phyloP scores from a whole-genome alignment of 1,140 invertebrate species.

The Dendrolimus kikuchii region DNA sequence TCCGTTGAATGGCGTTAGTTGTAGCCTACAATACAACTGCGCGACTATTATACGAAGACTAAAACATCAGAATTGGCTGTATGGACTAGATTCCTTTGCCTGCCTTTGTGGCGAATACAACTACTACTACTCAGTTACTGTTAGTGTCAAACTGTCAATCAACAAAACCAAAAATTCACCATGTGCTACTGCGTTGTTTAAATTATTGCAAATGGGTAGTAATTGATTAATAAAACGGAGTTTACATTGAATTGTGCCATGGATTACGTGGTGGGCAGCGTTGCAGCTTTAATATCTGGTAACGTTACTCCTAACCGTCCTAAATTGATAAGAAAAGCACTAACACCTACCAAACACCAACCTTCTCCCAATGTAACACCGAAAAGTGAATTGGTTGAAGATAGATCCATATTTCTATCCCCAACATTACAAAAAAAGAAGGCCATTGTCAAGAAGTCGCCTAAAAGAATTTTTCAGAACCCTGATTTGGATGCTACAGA shows the following conservation, averaged over 20 bases:
- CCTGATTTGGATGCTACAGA: conserved; percentile 39
- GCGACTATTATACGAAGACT: too few relatives aligned
- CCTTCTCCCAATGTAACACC: conserved; percentile 63
- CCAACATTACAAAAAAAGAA: conserved; percentile 59
- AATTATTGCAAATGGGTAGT: background rate
- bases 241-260: conserved; percentile 17
- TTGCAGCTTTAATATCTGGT: conserved; percentile 55
- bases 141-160: conserved; percentile 13
- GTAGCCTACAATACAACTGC: too few relatives aligned
- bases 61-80: too few relatives aligned
- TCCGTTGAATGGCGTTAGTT: too few relatives aligned
- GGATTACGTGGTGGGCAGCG: conserved; percentile 61
- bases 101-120: too few relatives aligned
- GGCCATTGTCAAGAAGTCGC: conserved; percentile 60
- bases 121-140: too few relatives aligned
- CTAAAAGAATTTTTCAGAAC: conserved; percentile 63
- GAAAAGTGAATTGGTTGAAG: conserved; percentile 51
- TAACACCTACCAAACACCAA: conserved; percentile 59
- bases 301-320: conserved; percentile 60
- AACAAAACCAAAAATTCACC: conserved; percentile 13
- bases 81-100: too few relatives aligned
- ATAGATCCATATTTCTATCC: conserved; percentile 57
- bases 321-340: conserved; percentile 39
- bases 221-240: background rate
- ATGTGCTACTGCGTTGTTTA: conserved; percentile 15